These are phyloP conservation scores for Diadema setosum DNA, from an alignment of 35 echinoderm and acorn worm species.

Conservation along the genomic window DNA sequence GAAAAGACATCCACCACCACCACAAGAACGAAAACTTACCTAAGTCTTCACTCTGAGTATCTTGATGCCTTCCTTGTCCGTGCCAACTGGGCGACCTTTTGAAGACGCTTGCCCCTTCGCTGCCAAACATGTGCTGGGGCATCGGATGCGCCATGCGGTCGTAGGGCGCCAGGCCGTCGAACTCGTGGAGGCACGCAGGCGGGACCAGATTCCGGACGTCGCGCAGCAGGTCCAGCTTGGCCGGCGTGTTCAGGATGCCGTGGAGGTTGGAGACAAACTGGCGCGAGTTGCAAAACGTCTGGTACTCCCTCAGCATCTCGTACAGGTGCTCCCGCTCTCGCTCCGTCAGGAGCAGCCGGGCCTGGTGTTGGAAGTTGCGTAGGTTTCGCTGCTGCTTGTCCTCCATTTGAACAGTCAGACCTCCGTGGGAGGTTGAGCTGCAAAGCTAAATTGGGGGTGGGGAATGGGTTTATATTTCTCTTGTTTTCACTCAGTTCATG, in stretches of 20 bases:
- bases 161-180: constrained; percentile 81
- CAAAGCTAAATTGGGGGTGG: not conserved
- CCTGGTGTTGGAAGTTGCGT: constrained; percentile 62
- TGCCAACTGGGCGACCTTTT: constrained; percentile 50
- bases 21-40: too few relatives aligned
- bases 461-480: not conserved
- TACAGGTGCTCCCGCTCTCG: constrained; percentile 79
- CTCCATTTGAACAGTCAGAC: not conserved
- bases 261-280: constrained; percentile 17
- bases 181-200: constrained; percentile 37
- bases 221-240: constrained; percentile 78
- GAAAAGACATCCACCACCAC: too few relatives aligned
- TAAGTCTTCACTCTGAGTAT: constrained; percentile 8
- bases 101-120: not conserved
- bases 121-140: not conserved
- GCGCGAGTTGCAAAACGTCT: constrained; percentile 35
- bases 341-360: constrained; percentile 62
- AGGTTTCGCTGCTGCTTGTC: constrained; percentile 78
- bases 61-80: not conserved
- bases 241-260: constrained; percentile 71
- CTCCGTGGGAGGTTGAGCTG: not conserved
- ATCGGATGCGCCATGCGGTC: constrained; percentile 81
- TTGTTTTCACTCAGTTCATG: not conserved
- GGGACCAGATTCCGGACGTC: constrained; percentile 80
- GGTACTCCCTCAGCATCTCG: constrained; percentile 90